Evolutionary conservation across 2,113 vertebrate genomes (phyloP), one percentile per base, ranked within the genome.

Genomic region (Oreochromis niloticus): DNA sequence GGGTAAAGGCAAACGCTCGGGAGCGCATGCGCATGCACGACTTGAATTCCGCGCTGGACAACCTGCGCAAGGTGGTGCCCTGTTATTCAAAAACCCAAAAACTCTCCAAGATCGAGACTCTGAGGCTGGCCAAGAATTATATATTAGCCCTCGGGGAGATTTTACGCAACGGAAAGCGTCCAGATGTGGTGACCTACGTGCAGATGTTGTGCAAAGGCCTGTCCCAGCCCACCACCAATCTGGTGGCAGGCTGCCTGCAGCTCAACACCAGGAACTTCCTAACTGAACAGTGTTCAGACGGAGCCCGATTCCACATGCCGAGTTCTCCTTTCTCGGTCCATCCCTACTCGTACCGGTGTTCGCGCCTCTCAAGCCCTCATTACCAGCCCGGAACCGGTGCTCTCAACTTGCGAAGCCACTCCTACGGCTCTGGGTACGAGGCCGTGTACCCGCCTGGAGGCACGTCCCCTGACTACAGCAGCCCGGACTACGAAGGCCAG

Each of bases 1-100:
- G 99, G 13, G 96, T 98, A 89, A 99, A 99, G 93, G 99, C 99
- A 30, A 99, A 99, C 88, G 96, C 98, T 22, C 96, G 99, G 24
- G 99, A 99, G 95, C 96, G 99, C 43, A 99, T 98, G 95, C 98
- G 99, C 80, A 99, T 99, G 99, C 99, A 99, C 96, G 98, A 98
- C 95, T 95, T 99, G 89, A 99, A 99, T 95, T 98, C 98, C 0
- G 98, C 99, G 48, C 96, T 99, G 95, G 99, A 99, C 96, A 99
- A 98, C 93, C 97, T 99, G 94, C 98, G 99, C 87, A 99, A 99
- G 94, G 99, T 99, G 85, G 99, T 99, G 2, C 99, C 99, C 1
- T 99, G 99, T 86, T 99, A 99, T 89, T 99, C 99, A 94, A 99
- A 99, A 94, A 99, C 98, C 0, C 98, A 99, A 80, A 99, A 99